Evolutionary conservation across 2,888 invertebrate genomes (phyloP).

Genomic region (Cylloceria caligata): DNA sequence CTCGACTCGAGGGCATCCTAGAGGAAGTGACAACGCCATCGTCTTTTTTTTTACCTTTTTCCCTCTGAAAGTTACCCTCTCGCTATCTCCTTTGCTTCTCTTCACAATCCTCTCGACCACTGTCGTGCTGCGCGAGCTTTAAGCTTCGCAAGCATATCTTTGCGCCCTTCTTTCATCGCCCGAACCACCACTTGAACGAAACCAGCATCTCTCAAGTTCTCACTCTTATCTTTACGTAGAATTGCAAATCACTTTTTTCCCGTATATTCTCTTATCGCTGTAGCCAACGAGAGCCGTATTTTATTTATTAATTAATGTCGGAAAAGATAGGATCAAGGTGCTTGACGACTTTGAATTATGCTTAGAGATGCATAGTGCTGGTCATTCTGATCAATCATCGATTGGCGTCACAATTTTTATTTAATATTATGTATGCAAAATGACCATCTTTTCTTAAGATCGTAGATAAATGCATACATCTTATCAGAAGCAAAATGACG

Average conservation of each 20-base stretch:
- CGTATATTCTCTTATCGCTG: neutral
- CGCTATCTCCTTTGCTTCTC: conserved; percentile 41
- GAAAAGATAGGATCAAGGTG: conserved; percentile 5
- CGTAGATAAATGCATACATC: too few relatives aligned
- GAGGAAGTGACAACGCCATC: conserved; percentile 58
- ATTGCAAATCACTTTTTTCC: neutral
- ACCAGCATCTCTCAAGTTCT: neutral
- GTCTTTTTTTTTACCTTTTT: conserved; percentile 48
- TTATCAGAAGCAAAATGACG: too few relatives aligned
- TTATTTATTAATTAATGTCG: conserved; percentile 13
- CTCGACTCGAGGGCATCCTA: conserved; percentile 66
- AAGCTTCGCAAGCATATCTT: conserved; percentile 80
- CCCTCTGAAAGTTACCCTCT: conserved; percentile 38
- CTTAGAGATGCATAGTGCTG: too few relatives aligned
- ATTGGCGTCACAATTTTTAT: too few relatives aligned
- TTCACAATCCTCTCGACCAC: conserved; percentile 66
- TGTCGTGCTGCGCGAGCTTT: conserved; percentile 65
- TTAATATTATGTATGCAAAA: too few relatives aligned
- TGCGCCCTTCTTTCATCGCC: conserved; percentile 22
- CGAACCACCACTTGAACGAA: conserved; percentile 25
- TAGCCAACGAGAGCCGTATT: neutral
- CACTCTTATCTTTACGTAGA: neutral
- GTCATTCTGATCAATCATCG: too few relatives aligned
- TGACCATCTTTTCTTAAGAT: too few relatives aligned
- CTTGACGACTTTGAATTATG: too few relatives aligned